These are phyloP conservation scores for Hirundo rustica DNA, from an alignment of 2,797 vertebrate species.

Conservation along the genomic window DNA sequence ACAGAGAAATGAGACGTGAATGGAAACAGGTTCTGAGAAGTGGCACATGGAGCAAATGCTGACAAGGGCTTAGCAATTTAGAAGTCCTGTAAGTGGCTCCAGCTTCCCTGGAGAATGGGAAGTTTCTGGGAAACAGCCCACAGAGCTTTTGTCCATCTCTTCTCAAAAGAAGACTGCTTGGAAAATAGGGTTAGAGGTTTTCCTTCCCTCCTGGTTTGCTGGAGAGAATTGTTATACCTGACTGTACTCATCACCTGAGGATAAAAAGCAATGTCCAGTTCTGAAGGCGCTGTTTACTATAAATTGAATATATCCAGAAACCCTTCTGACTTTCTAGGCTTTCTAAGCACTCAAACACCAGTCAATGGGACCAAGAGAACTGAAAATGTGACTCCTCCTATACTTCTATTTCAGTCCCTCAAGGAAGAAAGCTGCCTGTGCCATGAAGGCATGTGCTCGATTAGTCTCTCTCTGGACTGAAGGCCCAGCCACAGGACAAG, in stretches of 20 bases:
- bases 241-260: background rate
- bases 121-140: conserved; percentile 1
- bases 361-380: background rate
- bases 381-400: background rate
- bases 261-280: background rate
- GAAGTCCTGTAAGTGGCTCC: background rate
- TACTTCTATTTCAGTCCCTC: background rate
- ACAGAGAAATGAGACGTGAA: conserved; percentile 9
- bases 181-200: background rate
- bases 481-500: background rate
- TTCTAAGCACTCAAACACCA: background rate
- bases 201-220: background rate
- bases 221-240: background rate
- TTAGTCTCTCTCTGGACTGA: background rate
- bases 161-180: background rate
- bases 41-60: background rate
- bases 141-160: background rate
- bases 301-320: background rate
- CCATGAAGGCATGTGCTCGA: fast-evolving
- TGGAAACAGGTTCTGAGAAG: conserved; percentile 33
- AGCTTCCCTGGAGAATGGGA: background rate
- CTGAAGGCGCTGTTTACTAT: background rate
- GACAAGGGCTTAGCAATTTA: background rate
- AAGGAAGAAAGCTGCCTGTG: background rate
- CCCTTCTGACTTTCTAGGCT: background rate